Percentiles rank a stretch among this genome's conserved stretches.
phyloP scores from a whole-genome alignment of 1,140 invertebrate species.

The Zaprionus davidi region DNA sequence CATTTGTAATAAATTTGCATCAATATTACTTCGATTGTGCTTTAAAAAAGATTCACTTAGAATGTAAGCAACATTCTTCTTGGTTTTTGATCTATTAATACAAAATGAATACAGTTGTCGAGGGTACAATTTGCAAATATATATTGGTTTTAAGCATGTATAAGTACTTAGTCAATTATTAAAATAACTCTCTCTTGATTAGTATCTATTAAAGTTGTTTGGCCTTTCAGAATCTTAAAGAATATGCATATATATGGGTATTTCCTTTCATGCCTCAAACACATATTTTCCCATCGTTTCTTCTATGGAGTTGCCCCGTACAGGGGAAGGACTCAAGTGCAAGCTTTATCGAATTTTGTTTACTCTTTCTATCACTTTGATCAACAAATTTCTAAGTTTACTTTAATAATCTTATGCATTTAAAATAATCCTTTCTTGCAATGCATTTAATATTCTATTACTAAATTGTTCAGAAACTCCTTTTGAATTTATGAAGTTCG shows the following conservation, averaged over 20 bases:
- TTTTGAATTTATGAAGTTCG: not conserved
- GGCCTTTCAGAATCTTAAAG: slow-evolving; percentile 1
- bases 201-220: slow-evolving; percentile 41
- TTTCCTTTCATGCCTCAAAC: slow-evolving; percentile 45
- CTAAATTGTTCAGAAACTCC: not conserved
- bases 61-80: no score
- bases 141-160: no score
- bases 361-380: not conserved
- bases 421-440: not conserved
- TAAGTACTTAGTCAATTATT: not conserved
- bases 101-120: no score
- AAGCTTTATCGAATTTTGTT: not conserved
- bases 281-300: slow-evolving; percentile 68
- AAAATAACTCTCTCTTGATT: not conserved
- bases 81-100: no score
- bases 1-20: no score
- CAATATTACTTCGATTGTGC: no score
- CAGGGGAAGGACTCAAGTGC: slow-evolving; percentile 12
- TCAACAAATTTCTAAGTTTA: no score
- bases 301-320: slow-evolving; percentile 47
- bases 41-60: no score
- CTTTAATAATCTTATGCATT: no score
- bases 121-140: no score
- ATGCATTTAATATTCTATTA: not conserved
- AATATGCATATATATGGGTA: slow-evolving; percentile 9